These are phyloP conservation scores for Galaxea fascicularis DNA, from an alignment of 92 coral and sea anemone genomes.

Conservation along the genomic window DNA sequence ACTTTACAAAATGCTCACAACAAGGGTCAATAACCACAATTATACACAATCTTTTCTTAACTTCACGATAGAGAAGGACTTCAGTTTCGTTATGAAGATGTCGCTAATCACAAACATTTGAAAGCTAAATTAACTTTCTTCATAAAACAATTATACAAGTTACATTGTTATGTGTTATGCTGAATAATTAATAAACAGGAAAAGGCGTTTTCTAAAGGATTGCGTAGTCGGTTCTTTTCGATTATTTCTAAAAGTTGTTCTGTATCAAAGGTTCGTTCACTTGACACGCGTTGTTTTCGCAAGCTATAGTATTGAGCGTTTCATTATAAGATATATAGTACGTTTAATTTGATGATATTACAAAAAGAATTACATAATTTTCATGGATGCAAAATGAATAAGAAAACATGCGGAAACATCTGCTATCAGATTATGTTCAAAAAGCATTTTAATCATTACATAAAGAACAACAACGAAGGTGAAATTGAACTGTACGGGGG, in stretches of 20 bases:
- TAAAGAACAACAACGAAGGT: not conserved
- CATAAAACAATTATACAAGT: not conserved
- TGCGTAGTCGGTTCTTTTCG: not conserved
- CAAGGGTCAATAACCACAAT: not conserved
- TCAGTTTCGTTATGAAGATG: not conserved
- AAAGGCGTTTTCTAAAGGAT: too few species aligned
- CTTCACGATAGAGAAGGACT: not conserved
- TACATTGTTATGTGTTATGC: not conserved
- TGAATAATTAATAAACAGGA: not conserved
- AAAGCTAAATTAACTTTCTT: constrained; percentile 1
- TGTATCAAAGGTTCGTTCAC: not conserved
- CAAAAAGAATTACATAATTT: not conserved
- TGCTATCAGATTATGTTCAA: not conserved
- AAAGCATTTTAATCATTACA: not conserved
- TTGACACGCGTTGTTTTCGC: too few species aligned
- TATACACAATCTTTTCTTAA: not conserved
- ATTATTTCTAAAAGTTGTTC: not conserved
- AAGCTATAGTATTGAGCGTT: too few species aligned
- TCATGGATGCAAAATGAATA: not conserved
- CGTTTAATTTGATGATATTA: not conserved
- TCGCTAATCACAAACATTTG: not conserved
- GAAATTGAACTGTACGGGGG: not conserved
- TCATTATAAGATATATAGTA: too few species aligned
- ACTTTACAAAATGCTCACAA: not conserved
- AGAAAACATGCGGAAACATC: constrained; percentile 18